Evolutionary conservation across 2,113 vertebrate genomes (phyloP).

Genomic region (Ptilonorhynchus violaceus): DNA sequence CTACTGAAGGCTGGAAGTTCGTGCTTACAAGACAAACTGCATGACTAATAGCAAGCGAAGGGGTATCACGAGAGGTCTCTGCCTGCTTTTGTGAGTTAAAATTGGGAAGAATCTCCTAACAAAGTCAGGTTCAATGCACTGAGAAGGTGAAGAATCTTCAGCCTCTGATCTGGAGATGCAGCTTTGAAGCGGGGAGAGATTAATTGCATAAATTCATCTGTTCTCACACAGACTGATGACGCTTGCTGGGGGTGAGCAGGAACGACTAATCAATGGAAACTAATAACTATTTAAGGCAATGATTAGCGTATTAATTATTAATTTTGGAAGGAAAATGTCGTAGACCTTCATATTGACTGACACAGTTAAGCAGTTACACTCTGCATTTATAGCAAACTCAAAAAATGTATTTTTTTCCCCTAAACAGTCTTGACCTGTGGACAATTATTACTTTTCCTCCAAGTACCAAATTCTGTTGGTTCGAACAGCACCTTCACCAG

Average conservation of each 20-base stretch:
- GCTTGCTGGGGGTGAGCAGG: constrained; percentile 37
- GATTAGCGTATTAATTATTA: constrained; percentile 68
- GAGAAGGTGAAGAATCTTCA: background rate
- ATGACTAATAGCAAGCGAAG: background rate
- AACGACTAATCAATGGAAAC: constrained; percentile 54
- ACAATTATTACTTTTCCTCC: background rate
- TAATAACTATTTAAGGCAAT: constrained; percentile 42
- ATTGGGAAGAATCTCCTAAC: constrained; percentile 1
- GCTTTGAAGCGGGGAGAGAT: background rate
- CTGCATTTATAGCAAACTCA: background rate
- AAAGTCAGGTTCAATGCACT: constrained; percentile 3
- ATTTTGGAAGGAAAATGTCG: constrained; percentile 46
- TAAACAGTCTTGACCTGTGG: background rate
- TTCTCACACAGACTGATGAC: constrained; percentile 16
- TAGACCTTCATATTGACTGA: background rate
- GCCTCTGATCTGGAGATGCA: background rate
- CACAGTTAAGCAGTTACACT: background rate
- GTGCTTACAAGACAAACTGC: constrained; percentile 32
- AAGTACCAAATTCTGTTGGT: background rate
- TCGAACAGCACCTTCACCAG: background rate
- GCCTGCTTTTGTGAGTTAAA: background rate
- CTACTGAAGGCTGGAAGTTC: background rate
- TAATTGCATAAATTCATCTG: background rate
- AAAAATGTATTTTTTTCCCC: background rate
- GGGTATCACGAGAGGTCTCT: background rate